Evolutionary conservation across 2,888 invertebrate species (phyloP), one percentile per base, ranked within the genome.

Genomic region (Hipparchia sbordonii): DNA sequence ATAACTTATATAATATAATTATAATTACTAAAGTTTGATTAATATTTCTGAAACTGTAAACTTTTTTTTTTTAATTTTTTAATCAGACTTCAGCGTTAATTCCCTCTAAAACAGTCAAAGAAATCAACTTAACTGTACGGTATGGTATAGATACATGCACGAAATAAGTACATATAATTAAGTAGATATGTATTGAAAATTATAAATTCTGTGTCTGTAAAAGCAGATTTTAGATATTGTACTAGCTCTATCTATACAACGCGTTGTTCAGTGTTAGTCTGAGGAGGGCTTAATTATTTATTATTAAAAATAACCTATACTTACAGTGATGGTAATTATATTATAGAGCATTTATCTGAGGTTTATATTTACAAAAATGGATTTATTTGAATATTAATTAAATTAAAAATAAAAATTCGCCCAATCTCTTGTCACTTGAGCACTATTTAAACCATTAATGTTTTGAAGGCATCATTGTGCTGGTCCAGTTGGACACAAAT

Each of bases 11-110:
- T 12, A 46, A 46, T 46, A 48, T 48, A 48, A 63, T n/a, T 46
- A 48, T 48, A 48, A 63, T n/a, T 63, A 63, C 23, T 63, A 23
- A 2, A 63, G 63, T 48, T 63, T 48, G 63, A 63, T 63, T 51
- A 23, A 63, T 23, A 63, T 23, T 23, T 23, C 48, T 9, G 10
- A 62, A 13, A 48, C 48, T 46, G 48, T 23, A n/a, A 46, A 13
- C 7, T 7, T 7, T 9, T 48, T 13, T 13, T 23, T 13, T 48
- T 6, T 62, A 61, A 61, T 62, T 8, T 9, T 13, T 62, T 8
- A 62, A 62, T 48, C 62, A 63, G 48, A 48, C 63, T 54, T 7
- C 66, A 66, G 52, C 65, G 33, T 65, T 52, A 12, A 52, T 52
- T 54, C 48, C 48, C 63, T 63, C 10, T 48, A 7, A 48, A 63